Base-by-base conservation (phyloP, 2,113 vertebrate species). In the Eupsittula cactorum region DNA sequence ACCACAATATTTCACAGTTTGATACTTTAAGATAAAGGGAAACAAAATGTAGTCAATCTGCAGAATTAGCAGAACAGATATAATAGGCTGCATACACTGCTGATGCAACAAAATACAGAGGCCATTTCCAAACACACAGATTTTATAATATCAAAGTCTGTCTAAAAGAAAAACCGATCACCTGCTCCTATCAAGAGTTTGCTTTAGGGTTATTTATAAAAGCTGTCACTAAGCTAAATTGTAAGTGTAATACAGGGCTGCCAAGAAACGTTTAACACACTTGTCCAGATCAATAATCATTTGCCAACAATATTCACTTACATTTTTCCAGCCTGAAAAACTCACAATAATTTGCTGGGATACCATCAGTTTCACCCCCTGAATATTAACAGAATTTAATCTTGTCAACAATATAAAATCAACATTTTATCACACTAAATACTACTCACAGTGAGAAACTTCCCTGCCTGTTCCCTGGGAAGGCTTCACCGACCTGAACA, bases 171-270 rank as follows among this genome's bases (percentile, higher is more conserved):
- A 94, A 94, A 85, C 69, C 75, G 28, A 92, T 39, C 93, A 87
- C 64, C 81, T 82, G 75, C 85, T 96, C 90, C 95, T 91, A 92
- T 88, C 83, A 92, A 39, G 93, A 93, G 64, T 97, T 97, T 97
- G 97, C 97, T 98, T 95, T 94, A 95, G 97, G 97, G 94, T 98
- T 96, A 97, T 97, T 98, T 97, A 96, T 95, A 98, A 97, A 98
- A 97, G 94, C 96, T 97, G 95, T 92, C 97, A 97, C 93, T 96
- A 86, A 98, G 97, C 87, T 93, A 88, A 97, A 97, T 96, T 96
- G 92, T 97, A 97, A 98, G 90, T 91, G 95, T 90, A 97, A 95
- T 69, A 97, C 70, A 95, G 91, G 95, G 93, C 97, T 97, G 97
- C 96, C 95, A 97, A 95, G 97, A 97, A 97, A 97, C 93, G 86